Evolutionary conservation across 2,888 invertebrate species (phyloP).

Genomic region (Agriopis aurantiaria): DNA sequence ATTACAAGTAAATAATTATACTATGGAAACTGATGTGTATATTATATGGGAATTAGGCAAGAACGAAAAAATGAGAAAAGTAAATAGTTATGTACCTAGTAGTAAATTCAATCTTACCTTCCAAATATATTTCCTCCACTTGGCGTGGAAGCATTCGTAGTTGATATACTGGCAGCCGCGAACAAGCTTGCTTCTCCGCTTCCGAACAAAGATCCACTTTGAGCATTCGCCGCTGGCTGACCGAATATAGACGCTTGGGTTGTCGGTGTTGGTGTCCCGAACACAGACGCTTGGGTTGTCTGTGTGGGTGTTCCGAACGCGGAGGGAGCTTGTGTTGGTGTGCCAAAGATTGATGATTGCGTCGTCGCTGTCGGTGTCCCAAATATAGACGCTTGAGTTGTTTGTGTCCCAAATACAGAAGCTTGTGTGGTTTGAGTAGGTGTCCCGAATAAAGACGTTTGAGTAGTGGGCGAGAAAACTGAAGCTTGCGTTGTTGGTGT

Average conservation of each 20-base stretch:
- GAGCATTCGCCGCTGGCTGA: constrained; percentile 59
- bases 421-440: constrained; percentile 47
- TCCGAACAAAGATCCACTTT: constrained; percentile 67
- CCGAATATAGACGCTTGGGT: constrained; percentile 58
- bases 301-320: constrained; percentile 51
- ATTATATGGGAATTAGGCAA: no score
- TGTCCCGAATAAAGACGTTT: constrained; percentile 46
- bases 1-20: no score
- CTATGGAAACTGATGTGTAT: no score
- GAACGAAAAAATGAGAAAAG: no score
- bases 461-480: constrained; percentile 40
- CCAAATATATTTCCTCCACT: constrained; percentile 74
- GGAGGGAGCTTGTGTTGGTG: constrained; percentile 44
- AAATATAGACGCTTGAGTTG: constrained; percentile 58
- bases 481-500: constrained; percentile 36
- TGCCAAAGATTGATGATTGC: constrained; percentile 52
- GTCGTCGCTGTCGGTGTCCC: constrained; percentile 49
- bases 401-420: constrained; percentile 60
- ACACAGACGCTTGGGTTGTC: constrained; percentile 50
- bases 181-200: constrained; percentile 71
- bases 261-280: constrained; percentile 50
- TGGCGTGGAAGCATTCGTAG: constrained; percentile 68
- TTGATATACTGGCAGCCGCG: constrained; percentile 78
- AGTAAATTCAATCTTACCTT: constrained; percentile 56
- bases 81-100: no score